Evolutionary conservation across 2,113 vertebrate species (phyloP).

Genomic region (Syrmaticus mikado): DNA sequence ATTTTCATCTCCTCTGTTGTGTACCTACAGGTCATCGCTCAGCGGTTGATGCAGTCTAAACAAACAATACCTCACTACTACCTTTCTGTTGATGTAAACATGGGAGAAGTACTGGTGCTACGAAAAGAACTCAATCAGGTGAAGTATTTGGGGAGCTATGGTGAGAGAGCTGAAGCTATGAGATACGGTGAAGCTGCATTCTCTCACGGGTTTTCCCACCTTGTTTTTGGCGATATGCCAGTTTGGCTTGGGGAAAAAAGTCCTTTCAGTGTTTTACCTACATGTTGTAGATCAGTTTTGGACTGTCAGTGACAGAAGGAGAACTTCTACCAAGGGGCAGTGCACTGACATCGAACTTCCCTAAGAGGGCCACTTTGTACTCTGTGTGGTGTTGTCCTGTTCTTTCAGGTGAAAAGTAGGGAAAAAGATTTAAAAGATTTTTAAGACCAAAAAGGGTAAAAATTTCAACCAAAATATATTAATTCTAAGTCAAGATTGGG

Average conservation of each 20-base stretch:
- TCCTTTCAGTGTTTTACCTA: neutral
- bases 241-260: neutral
- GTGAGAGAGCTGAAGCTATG: neutral
- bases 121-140: constrained; percentile 94
- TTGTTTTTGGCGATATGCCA: neutral
- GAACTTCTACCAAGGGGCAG: neutral
- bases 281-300: neutral
- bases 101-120: constrained; percentile 92
- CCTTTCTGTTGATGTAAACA: constrained; percentile 94
- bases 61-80: constrained; percentile 99
- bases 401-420: neutral
- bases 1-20: neutral
- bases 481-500: neutral
- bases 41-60: constrained; percentile 96
- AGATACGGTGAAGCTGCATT: neutral
- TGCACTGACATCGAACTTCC: neutral
- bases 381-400: neutral
- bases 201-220: neutral
- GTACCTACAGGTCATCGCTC: constrained; percentile 89
- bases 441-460: neutral
- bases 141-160: neutral
- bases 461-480: neutral
- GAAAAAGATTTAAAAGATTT: neutral
- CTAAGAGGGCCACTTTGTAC: neutral
- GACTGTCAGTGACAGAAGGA: neutral